A percentile compares a stretch with the other conserved stretches of the same genome.
Conservation (phyloP, 2,888 invertebrate species). For the Notodonta ziczac region DNA sequence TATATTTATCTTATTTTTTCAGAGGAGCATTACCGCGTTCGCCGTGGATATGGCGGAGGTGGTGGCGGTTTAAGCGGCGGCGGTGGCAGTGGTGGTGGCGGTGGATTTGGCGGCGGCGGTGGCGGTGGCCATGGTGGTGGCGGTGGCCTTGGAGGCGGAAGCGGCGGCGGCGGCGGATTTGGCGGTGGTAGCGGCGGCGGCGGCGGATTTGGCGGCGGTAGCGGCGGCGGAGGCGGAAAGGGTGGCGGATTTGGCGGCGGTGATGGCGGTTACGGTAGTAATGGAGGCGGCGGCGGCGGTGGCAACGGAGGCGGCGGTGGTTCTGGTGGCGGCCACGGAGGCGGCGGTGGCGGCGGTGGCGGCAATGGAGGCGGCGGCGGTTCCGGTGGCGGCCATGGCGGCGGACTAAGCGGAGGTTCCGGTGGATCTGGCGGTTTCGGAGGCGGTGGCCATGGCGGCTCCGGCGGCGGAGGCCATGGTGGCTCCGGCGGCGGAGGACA, state of each 20-base stretch:
- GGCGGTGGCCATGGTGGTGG: slow-evolving; percentile 40
- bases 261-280: slow-evolving; percentile 14
- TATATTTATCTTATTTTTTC: not conserved
- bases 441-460: too few relatives aligned
- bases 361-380: too few relatives aligned
- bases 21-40: slow-evolving; percentile 12
- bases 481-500: not conserved
- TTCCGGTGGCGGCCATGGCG: too few relatives aligned
- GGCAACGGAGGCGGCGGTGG: too few relatives aligned
- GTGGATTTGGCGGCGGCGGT: slow-evolving; percentile 39
- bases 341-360: too few relatives aligned
- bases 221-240: slow-evolving; percentile 33
- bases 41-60: slow-evolving; percentile 34
- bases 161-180: slow-evolving; percentile 29
- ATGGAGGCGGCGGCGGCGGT: too few relatives aligned
- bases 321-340: too few relatives aligned
- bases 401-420: too few relatives aligned
- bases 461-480: too few relatives aligned
- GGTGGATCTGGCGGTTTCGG: too few relatives aligned
- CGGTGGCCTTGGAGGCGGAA: slow-evolving; percentile 30
- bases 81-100: slow-evolving; percentile 49
- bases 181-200: slow-evolving; percentile 24
- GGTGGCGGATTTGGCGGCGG: slow-evolving; percentile 31
- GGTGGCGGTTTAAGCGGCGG: slow-evolving; percentile 34
- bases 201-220: slow-evolving; percentile 34